Evolutionary conservation across 1,140 invertebrate species (phyloP).

Genomic region (Aleiodes sp.): DNA sequence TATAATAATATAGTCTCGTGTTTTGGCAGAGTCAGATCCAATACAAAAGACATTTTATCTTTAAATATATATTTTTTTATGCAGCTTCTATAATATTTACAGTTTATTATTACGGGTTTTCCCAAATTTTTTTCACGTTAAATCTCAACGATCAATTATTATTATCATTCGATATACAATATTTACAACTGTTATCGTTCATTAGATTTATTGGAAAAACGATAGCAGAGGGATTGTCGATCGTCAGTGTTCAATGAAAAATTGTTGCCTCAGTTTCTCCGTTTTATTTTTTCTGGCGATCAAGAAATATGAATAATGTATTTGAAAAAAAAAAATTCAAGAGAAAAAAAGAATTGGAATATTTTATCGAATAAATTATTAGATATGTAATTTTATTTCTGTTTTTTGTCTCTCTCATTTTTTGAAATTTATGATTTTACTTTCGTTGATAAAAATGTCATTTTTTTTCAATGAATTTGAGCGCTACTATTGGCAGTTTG

Average conservation of each 20-base stretch:
- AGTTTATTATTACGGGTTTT: not conserved
- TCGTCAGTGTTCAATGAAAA: conserved; percentile 34
- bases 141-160: not conserved
- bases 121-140: not conserved
- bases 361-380: conserved; percentile 14
- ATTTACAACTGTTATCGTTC: not conserved
- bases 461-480: conserved; percentile 12
- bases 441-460: conserved; percentile 15
- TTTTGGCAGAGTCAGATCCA: conserved; percentile 52
- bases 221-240: conserved; percentile 48
- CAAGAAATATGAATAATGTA: conserved; percentile 33
- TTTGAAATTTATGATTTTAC: conserved; percentile 23
- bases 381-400: conserved; percentile 23
- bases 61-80: no score
- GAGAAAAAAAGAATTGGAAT: conserved; percentile 10
- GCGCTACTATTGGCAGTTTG: conserved; percentile 28
- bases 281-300: conserved; percentile 23
- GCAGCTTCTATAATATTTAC: not conserved
- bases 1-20: conserved; percentile 45
- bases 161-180: not conserved
- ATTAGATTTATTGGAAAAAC: conserved; percentile 32
- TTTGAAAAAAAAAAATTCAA: conserved; percentile 28
- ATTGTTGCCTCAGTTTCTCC: no score
- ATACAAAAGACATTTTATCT: conserved; percentile 50
- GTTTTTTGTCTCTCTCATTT: no score